Conservation (phyloP, 2,888 invertebrate species). For the Habrosyne pyritoides region DNA sequence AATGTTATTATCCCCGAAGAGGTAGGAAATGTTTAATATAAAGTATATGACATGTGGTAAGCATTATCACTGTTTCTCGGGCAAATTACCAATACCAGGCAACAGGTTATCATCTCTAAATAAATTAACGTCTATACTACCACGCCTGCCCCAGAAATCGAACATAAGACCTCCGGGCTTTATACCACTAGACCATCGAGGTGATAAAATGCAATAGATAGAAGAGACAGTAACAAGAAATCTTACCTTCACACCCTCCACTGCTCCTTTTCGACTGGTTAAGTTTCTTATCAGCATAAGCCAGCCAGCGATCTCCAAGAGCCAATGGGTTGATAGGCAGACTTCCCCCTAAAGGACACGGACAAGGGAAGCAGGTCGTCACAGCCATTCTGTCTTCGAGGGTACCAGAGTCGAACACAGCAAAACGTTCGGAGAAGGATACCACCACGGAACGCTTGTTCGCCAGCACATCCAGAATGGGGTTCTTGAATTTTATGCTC, state of each 20-base stretch:
- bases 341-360: constrained; percentile 85
- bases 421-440: constrained; percentile 94
- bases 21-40: too few relatives aligned
- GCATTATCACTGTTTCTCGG: too few relatives aligned
- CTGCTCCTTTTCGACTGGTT: constrained; percentile 90
- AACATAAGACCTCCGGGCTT: too few relatives aligned
- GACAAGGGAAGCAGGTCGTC: constrained; percentile 95
- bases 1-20: too few relatives aligned
- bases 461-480: constrained; percentile 93
- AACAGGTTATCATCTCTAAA: too few relatives aligned
- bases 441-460: constrained; percentile 94
- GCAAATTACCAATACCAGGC: too few relatives aligned
- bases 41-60: too few relatives aligned
- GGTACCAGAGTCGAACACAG: constrained; percentile 94
- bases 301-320: constrained; percentile 92
- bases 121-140: too few relatives aligned
- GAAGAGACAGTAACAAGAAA: not conserved
- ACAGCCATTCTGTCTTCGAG: constrained; percentile 94
- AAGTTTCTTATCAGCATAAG: constrained; percentile 94
- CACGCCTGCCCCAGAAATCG: too few relatives aligned
- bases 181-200: too few relatives aligned
- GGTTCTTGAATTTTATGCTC: constrained; percentile 96
- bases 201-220: too few relatives aligned
- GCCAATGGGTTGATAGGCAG: constrained; percentile 90
- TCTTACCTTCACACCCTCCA: constrained; percentile 90